Percentiles rank a stretch among this genome's conserved stretches.
Conservation (phyloP, 2,888 invertebrate genomes). For the Cheilosia soror region DNA sequence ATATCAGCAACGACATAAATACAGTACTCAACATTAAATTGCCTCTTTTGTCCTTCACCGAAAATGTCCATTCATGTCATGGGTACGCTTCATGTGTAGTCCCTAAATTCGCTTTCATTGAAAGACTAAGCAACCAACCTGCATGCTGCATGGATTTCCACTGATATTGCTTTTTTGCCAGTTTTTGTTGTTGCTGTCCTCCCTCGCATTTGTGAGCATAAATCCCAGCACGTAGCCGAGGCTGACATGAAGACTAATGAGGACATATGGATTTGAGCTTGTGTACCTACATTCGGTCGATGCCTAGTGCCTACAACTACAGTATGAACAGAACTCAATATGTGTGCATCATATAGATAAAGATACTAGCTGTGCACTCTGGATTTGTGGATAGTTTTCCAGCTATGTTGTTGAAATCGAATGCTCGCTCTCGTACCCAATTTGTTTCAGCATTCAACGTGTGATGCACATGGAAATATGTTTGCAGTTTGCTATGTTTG, state of each 20-base stretch:
- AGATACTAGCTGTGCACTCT: background rate
- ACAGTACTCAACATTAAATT: constrained; percentile 10
- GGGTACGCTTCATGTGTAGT: constrained; percentile 38
- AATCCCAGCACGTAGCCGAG: constrained; percentile 68
- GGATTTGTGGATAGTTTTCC: background rate
- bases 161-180: constrained; percentile 21
- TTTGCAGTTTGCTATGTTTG: constrained; percentile 34
- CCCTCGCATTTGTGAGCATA: constrained; percentile 58
- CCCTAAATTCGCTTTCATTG: constrained; percentile 46
- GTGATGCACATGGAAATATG: constrained; percentile 64
- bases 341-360: background rate
- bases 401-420: constrained; percentile 53
- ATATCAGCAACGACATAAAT: background rate
- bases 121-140: constrained; percentile 57
- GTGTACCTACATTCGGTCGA: constrained; percentile 18
- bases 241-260: constrained; percentile 73
- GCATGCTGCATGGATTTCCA: background rate
- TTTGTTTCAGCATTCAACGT: constrained; percentile 66
- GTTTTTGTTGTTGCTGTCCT: constrained; percentile 18
- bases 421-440: constrained; percentile 49
- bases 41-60: background rate
- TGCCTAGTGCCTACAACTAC: background rate
- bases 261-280: constrained; percentile 63
- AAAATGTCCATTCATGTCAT: constrained; percentile 39
- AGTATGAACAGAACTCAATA: constrained; percentile 6